Evolutionary conservation across 1,140 invertebrate species (phyloP).

Genomic region (Anastatus disparis): DNA sequence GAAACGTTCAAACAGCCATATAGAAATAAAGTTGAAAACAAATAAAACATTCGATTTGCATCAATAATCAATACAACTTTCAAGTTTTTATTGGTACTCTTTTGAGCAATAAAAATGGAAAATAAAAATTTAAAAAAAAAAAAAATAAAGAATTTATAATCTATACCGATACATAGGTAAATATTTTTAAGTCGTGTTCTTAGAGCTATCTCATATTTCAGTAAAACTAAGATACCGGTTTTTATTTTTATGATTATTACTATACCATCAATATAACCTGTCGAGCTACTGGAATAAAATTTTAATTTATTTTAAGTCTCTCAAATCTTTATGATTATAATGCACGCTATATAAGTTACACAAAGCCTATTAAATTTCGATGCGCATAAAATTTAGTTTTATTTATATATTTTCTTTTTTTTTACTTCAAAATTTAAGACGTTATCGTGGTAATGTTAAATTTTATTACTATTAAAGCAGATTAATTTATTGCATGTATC

Average conservation of each 20-base stretch:
- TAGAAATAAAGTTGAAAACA: no score
- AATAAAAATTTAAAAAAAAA: no score
- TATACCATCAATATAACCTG: conserved; percentile 7
- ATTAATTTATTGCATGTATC: no score
- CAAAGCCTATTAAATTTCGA: not conserved
- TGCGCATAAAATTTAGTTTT: not conserved
- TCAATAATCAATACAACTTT: no score
- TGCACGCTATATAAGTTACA: conserved; percentile 15
- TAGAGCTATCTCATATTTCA: conserved; percentile 5
- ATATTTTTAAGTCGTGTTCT: conserved; percentile 15
- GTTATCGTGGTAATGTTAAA: no score
- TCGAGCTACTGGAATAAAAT: conserved; percentile 38
- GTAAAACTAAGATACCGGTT: conserved; percentile 19
- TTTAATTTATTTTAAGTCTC: conserved; percentile 26
- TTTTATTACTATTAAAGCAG: no score
- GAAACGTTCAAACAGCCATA: no score
- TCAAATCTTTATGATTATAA: not conserved
- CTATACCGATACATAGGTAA: not conserved
- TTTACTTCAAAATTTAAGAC: no score
- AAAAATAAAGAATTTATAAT: not conserved
- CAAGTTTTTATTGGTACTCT: no score
- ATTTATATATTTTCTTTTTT: no score
- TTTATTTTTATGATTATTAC: conserved; percentile 25
- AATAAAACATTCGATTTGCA: no score
- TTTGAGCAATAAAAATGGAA: no score